Evolutionary conservation across 1,140 invertebrate species (phyloP), one percentile per base, ranked within the genome.

Genomic region (Drosophila sechellia): DNA sequence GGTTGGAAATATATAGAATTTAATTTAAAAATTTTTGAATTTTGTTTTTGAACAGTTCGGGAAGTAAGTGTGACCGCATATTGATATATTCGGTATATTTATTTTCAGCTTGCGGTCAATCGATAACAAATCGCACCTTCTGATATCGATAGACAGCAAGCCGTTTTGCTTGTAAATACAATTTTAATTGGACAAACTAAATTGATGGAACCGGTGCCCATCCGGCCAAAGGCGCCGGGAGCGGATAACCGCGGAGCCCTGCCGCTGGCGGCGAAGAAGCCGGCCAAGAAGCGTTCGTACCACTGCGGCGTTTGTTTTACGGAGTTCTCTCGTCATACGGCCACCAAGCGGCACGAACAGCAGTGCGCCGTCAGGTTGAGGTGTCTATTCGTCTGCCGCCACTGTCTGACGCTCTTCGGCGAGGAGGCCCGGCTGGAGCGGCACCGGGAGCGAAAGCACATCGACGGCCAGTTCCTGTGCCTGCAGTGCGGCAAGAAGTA

Each of bases 401-500:
- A 70, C 25, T 87, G 83, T 27, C 43, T 89, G 5, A 83, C 84
- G 1, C 42, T 87, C 5, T 87, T 60, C 17, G 84, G 84, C 1
- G 76, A 89, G 0, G 71, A 69, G 49, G 31, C 71, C n/a, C 54
- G 75, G 0, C 46, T 60, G 20, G 43, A 72, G 42, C 57, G 84
- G 6, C 83, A 87, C 27, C 63, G 69, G 49, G 52, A 79, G 34
- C 63, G 84, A 1, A 83, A 83, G 50, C 83, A 87, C 17, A 15
- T 37, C 13, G 71, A 76, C 15, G 37, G 49, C 8, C 66, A 65
- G n/a, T 83, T 46, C 13, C 61, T 83, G 76, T 87, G 83, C 49
- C 52, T 87, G 43, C 83, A 87, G 39, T 87, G 83, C 22, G 84
- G 79, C 20, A 87, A 89, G 34, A 79, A 76, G 2, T 87, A 87